Evolutionary conservation across 2,888 invertebrate genomes (phyloP), one percentile per base, ranked within the genome.

Genomic region (Epirrhoe alternata): DNA sequence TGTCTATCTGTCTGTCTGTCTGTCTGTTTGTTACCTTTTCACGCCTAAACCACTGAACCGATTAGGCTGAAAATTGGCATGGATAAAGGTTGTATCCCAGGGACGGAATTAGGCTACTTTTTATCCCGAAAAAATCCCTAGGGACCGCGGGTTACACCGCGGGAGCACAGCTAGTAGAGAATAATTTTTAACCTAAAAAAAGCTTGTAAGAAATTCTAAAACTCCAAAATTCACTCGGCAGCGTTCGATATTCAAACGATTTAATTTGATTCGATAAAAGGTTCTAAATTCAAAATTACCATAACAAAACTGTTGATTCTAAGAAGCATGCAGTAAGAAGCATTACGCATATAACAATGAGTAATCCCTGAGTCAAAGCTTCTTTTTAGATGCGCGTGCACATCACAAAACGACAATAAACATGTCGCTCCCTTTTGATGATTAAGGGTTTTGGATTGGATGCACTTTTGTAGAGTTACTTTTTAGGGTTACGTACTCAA

Each of bases 401-500:
- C 74, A 78, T 73, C 78, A 80, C 77, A 77, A 68, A 76, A 67
- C 56, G 77, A 74, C 78, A 76, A 79, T 78, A 77, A 78, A 58
- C 50, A 64, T 59, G 68, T 68, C 69, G 58, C 51, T 61, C 52
- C 45, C 64, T 61, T 58, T 66, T 61, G 63, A 49, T 60, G 55
- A 61, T 61, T 51, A 58, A 66, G 50, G 50, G 60, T 4, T 56
- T 45, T 6, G 5, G 24, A 16, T 35, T 24, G 24, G 8, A 35
- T 35, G 35, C 8, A 35, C 35, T 35, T 35, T 8, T 35, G 7
- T 24, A 3, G 24, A 24, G 1, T 3, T 24, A 24, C 24, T 24
- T 3, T 24, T 24, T 24, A 24, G 24, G 24, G 24, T 24, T 24
- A 3, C 24, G 24, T 24, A 24, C 24, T 24, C n/a, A n/a, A n/a